Percentiles rank a stretch among this genome's conserved stretches.
Evolutionary conservation across 2,113 vertebrate species (phyloP).

Genomic region (Bos indicus): DNA sequence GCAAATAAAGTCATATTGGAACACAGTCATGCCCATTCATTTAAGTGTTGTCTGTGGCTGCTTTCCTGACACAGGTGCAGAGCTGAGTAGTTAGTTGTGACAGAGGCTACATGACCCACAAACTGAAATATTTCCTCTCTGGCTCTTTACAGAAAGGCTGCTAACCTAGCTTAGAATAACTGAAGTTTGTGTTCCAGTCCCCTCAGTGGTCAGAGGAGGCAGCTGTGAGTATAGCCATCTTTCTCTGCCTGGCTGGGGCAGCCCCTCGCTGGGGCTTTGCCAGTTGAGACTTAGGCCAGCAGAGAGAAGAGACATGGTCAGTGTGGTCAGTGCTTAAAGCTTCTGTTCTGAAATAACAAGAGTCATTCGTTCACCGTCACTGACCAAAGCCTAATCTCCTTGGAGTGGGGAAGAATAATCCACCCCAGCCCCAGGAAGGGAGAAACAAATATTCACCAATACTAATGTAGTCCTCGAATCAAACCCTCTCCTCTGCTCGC

Average conservation of each 20-base stretch:
- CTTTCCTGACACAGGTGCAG: neutral
- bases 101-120: neutral
- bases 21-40: neutral
- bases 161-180: neutral
- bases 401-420: neutral
- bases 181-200: too few species aligned
- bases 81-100: neutral
- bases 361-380: neutral
- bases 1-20: neutral
- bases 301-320: neutral
- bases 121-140: neutral
- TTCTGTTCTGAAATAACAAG: neutral
- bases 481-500: neutral
- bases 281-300: neutral
- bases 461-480: too few species aligned
- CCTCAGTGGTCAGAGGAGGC: too few species aligned
- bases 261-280: neutral
- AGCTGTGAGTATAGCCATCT: too few species aligned
- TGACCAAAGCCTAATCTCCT: neutral
- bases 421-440: fast-evolving
- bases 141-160: neutral
- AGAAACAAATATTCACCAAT: neutral
- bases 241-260: neutral
- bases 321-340: neutral
- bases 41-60: neutral